Base-by-base conservation (phyloP, 2,113 vertebrate genomes). In the Murina feae region DNA sequence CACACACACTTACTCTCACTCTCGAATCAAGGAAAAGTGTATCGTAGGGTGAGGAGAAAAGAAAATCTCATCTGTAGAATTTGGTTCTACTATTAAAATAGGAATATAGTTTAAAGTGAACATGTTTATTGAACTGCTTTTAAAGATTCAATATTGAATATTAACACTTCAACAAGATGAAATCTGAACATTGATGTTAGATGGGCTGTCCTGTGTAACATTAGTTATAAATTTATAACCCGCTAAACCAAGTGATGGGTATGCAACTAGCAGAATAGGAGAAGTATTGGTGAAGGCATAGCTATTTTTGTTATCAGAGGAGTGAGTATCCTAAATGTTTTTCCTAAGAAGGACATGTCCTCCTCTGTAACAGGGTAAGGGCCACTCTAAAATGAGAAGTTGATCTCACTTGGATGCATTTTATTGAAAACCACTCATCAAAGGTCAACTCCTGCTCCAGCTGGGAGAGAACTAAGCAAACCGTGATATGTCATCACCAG, bases 401-500 rank as follows among this genome's bases (percentile, higher is more conserved):
- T 68, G 25, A 96, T 68, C 89, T 96, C 96, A 97, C 89, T 96
- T 97, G 97, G 97, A 97, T 96, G 83, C 16, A 72, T 97, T 97
- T 97, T 80, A 9, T 96, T 97, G 97, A 96, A 58, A 98, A 96
- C 95, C 30, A 65, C 89, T 97, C 98, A 35, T 58, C 75, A 90
- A 72, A 88, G 79, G 93, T 93, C 53, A 32, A 94, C 96, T 97
- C 94, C 92, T 97, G 90, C 72, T 95, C 65, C 82, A 95, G 28
- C 89, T 94, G 93, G 92, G 88, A 89, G 92, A 96, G 96, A 95
- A 86, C 89, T 84, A 32, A 91, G 49, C 95, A 96, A 95, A 96
- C 89, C 96, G 69, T 97, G 94, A 95, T 97, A 95, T 98, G 94
- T 98, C 97, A 97, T 98, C 98, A 98, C 98, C 79, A 97, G 96